These are phyloP conservation scores for Saccopteryx leptura DNA, from an alignment of 2,113 vertebrate genomes.

Conservation along the genomic window DNA sequence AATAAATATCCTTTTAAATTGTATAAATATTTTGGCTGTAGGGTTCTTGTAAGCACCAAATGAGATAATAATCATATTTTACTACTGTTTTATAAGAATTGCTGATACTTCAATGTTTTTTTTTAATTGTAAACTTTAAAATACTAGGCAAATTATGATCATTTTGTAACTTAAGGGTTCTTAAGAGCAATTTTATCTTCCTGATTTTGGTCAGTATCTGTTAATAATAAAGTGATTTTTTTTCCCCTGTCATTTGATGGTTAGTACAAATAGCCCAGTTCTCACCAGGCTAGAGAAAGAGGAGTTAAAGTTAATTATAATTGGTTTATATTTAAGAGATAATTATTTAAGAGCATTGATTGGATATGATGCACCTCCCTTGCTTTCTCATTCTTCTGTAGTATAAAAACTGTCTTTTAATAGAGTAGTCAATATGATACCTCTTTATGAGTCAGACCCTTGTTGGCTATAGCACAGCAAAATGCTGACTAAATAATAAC, in stretches of 20 bases:
- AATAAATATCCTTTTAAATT: background rate
- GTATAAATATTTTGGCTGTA: background rate
- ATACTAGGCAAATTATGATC: conserved; percentile 33
- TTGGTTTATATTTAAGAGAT: background rate
- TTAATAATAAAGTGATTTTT: conserved; percentile 37
- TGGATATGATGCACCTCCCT: background rate
- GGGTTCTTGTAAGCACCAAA: background rate
- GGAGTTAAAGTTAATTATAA: background rate
- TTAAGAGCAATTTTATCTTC: conserved; percentile 10
- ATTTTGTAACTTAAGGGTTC: background rate
- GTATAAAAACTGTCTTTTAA: conserved; percentile 20
- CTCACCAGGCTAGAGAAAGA: background rate
- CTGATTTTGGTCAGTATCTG: background rate
- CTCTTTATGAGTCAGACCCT: background rate
- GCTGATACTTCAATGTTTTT: background rate
- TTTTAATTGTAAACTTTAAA: background rate
- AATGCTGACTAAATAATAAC: background rate
- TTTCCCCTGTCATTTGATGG: background rate
- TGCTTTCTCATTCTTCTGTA: background rate
- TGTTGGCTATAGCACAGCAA: background rate
- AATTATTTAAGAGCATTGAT: background rate
- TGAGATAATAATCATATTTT: conserved; percentile 30
- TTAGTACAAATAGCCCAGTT: background rate
- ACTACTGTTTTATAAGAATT: conserved; percentile 20
- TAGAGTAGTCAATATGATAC: background rate